Conservation (phyloP, 1,140 invertebrate genomes). For the Polypedilum pembai region DNA sequence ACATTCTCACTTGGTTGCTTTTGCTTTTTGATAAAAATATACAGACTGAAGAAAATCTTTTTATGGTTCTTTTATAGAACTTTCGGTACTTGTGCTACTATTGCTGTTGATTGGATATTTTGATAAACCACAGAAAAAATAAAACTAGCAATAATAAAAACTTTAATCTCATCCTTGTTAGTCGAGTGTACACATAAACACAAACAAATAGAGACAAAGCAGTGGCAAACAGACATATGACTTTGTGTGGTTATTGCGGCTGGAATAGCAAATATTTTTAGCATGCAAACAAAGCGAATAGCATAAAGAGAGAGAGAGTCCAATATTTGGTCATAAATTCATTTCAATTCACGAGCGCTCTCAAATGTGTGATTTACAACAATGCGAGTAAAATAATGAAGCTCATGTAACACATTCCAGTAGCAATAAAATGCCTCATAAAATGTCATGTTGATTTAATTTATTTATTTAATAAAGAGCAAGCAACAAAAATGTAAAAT, state of each 20-base stretch:
- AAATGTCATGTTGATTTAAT: conserved; percentile 14
- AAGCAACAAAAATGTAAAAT: not conserved
- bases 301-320: not conserved
- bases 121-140: too few relatives aligned
- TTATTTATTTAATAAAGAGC: conserved; percentile 14
- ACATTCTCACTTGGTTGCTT: too few relatives aligned
- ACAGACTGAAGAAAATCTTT: too few relatives aligned
- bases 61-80: too few relatives aligned
- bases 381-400: not conserved
- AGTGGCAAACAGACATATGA: not conserved
- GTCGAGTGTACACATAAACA: too few relatives aligned
- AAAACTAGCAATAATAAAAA: too few relatives aligned
- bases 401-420: conserved; percentile 1
- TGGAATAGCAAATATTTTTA: not conserved
- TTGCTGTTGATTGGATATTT: too few relatives aligned
- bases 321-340: not conserved
- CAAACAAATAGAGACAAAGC: too few relatives aligned
- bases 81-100: too few relatives aligned
- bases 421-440: conserved; percentile 4
- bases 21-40: too few relatives aligned
- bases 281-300: not conserved
- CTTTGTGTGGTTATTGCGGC: conserved; percentile 10
- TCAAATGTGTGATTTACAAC: not conserved
- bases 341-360: not conserved
- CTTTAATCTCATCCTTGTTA: too few relatives aligned